phyloP scores from a whole-genome alignment of 2,113 vertebrate species.

The Clarias magur region DNA sequence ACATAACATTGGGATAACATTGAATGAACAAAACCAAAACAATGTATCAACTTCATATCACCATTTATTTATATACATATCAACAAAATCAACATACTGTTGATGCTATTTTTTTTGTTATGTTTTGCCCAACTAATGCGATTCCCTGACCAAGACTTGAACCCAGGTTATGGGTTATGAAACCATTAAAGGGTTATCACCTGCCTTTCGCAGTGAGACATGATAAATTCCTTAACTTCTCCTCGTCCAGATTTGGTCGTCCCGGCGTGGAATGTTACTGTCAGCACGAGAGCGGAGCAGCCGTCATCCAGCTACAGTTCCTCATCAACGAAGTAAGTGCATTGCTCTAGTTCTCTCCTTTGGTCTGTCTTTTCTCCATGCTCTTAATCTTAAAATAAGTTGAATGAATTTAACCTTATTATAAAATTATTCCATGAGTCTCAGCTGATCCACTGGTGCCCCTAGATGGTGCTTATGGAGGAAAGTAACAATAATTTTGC shows the following conservation, averaged over 20 bases:
- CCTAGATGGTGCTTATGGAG: constrained; percentile 22
- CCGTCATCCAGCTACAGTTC: constrained; percentile 98
- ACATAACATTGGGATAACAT: no score
- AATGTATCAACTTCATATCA: no score
- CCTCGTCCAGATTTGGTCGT: constrained; percentile 85
- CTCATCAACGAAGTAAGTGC: constrained; percentile 85
- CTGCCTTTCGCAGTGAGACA: background rate
- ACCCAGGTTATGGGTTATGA: no score
- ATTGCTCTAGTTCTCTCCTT: background rate
- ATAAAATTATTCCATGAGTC: constrained; percentile 28
- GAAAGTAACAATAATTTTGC: constrained; percentile 18
- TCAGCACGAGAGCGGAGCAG: constrained; percentile 92
- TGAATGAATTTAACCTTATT: no score
- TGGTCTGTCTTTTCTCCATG: background rate
- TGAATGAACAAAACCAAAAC: no score
- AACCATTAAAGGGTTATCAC: background rate
- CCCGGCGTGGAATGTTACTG: constrained; percentile 98
- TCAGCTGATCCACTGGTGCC: constrained; percentile 43
- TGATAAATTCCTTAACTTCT: constrained; percentile 79
- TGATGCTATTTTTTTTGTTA: no score
- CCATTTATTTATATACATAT: no score
- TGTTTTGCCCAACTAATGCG: no score
- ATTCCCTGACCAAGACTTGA: no score
- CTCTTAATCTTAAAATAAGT: background rate
- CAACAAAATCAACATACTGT: no score